Conservation (phyloP, 2,113 vertebrate species). For the Istiophorus platypterus region DNA sequence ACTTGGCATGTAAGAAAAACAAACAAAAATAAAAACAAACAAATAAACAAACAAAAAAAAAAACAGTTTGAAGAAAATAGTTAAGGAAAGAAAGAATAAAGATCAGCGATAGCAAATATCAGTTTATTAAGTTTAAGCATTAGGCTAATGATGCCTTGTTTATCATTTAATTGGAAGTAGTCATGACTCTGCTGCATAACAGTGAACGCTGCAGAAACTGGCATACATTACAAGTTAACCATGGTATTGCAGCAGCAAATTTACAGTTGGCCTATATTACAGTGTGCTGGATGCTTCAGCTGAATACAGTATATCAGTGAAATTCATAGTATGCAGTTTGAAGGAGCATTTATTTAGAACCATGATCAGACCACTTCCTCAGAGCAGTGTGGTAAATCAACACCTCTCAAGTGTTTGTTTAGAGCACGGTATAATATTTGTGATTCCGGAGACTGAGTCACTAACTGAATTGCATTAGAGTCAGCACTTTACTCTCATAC, state of each 20-base stretch:
- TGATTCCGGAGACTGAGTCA: not conserved
- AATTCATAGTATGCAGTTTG: not conserved
- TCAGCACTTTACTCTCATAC: not conserved
- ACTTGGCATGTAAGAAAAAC: too few species aligned
- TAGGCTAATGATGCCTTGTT: not conserved
- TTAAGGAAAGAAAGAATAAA: too few species aligned
- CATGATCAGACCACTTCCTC: not conserved
- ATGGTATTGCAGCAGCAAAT: not conserved
- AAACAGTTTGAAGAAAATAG: too few species aligned
- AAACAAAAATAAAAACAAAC: too few species aligned
- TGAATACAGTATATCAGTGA: not conserved
- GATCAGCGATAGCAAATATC: too few species aligned
- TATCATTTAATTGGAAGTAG: not conserved
- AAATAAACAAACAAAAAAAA: too few species aligned
- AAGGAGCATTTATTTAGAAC: conserved; percentile 1
- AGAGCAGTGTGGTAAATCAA: not conserved
- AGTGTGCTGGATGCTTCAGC: not conserved
- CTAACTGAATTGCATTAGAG: conserved; percentile 1
- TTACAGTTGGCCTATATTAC: not conserved
- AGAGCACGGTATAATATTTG: conserved; percentile 2
- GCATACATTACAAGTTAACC: not conserved
- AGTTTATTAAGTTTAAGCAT: not conserved
- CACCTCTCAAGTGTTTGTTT: conserved; percentile 4
- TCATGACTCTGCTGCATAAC: not conserved
- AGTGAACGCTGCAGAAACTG: not conserved